Conservation (phyloP, 2,113 vertebrate genomes). For the Fulmarus glacialis region DNA sequence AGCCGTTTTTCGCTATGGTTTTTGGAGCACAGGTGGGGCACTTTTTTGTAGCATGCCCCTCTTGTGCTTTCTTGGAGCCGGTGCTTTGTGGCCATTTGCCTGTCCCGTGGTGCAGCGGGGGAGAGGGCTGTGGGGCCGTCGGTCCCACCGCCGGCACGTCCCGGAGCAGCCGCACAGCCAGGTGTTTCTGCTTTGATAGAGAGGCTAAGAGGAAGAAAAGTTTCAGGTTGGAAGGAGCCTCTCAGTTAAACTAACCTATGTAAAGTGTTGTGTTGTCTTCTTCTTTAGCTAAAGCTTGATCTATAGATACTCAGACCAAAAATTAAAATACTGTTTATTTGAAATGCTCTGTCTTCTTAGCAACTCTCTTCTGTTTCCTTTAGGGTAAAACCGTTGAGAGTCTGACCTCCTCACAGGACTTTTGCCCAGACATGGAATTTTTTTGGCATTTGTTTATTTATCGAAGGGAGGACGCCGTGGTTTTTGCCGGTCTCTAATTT, state of each 20-base stretch:
- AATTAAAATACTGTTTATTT: not conserved
- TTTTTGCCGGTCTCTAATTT: not conserved
- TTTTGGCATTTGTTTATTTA: not conserved
- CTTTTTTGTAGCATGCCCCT: not conserved
- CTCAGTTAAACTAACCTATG: not conserved
- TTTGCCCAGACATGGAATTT: not conserved
- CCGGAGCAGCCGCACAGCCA: not conserved
- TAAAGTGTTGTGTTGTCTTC: not conserved
- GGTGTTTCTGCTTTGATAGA: not conserved
- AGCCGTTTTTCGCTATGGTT: rapidly evolving
- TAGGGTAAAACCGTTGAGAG: not conserved
- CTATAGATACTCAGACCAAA: not conserved
- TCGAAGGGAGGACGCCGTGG: rapidly evolving
- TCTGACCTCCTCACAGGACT: not conserved
- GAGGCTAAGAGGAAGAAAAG: not conserved
- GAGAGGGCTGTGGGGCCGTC: rapidly evolving
- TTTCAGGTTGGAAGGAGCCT: not conserved
- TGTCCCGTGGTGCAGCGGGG: rapidly evolving
- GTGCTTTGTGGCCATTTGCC: not conserved
- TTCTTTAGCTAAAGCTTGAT: not conserved
- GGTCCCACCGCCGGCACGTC: rapidly evolving
- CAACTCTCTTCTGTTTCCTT: not conserved
- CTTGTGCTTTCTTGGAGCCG: not conserved
- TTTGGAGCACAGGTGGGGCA: not conserved
- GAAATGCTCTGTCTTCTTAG: not conserved